These are phyloP conservation scores for Oeneis ivallda DNA, from an alignment of 2,888 invertebrate genomes.

Conservation along the genomic window DNA sequence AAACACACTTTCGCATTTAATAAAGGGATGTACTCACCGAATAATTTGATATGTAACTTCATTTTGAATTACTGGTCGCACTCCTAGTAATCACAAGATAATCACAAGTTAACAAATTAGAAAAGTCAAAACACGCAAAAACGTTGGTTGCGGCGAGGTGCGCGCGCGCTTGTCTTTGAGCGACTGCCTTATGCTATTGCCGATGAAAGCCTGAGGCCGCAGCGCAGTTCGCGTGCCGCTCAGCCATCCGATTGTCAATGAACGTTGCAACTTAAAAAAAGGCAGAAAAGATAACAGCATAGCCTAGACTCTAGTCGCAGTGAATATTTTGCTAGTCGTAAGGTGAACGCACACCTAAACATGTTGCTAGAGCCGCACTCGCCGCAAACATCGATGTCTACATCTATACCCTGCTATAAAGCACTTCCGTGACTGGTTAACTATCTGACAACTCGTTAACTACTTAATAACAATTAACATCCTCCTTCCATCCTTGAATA, in stretches of 20 bases:
- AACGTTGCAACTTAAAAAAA: conserved; percentile 39
- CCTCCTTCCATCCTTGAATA: too few species aligned
- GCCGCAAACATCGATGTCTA: too few species aligned
- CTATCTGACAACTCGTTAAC: too few species aligned
- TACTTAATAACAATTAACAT: too few species aligned
- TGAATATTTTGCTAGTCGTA: background rate
- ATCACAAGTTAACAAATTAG: conserved; percentile 41
- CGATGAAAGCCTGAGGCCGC: conserved; percentile 48
- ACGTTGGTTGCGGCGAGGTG: conserved; percentile 52
- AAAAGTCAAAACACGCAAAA: conserved; percentile 45
- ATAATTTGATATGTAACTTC: conserved; percentile 68
- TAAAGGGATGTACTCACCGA: conserved; percentile 56
- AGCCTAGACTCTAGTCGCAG: background rate
- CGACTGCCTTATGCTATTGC: conserved; percentile 61
- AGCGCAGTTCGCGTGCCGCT: conserved; percentile 41
- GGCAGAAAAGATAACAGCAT: conserved; percentile 22
- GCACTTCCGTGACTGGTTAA: too few species aligned
- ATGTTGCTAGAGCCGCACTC: too few species aligned
- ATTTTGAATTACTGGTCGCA: conserved; percentile 55
- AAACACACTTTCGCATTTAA: too few species aligned
- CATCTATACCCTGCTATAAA: too few species aligned
- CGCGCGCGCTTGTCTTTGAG: conserved; percentile 65
- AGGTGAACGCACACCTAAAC: too few species aligned
- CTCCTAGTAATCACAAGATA: conserved; percentile 52
- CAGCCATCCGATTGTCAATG: conserved; percentile 54